A percentile compares a stretch with the other conserved stretches of the same genome.
phyloP scores from a whole-genome alignment of 2,113 vertebrate genomes.

The Poicephalus gulielmi region DNA sequence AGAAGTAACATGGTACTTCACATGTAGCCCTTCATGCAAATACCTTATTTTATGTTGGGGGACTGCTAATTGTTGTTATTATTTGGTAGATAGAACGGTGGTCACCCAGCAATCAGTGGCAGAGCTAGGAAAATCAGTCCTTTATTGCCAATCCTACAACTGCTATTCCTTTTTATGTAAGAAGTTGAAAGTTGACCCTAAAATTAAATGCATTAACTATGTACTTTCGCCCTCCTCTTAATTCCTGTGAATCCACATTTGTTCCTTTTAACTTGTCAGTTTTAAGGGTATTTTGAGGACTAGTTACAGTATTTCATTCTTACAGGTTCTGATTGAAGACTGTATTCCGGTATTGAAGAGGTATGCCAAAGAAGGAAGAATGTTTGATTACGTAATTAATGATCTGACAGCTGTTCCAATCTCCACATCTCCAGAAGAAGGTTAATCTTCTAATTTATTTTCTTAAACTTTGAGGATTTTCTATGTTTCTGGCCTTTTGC shows the following conservation, averaged over 20 bases:
- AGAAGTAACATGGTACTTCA: not conserved
- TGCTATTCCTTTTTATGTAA: not conserved
- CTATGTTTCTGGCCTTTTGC: not conserved
- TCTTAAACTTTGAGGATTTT: not conserved
- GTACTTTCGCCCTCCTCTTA: accelerated
- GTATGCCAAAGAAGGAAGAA: conserved; percentile 92
- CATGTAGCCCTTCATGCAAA: not conserved
- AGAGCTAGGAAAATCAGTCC: not conserved
- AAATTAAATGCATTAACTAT: not conserved
- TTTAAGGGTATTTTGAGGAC: not conserved
- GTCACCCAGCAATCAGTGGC: not conserved
- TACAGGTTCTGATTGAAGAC: conserved; percentile 92
- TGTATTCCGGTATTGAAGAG: conserved; percentile 96
- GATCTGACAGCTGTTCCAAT: conserved; percentile 97
- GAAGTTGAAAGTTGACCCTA: not conserved
- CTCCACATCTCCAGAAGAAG: conserved; percentile 96
- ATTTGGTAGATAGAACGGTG: not conserved
- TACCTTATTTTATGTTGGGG: not conserved
- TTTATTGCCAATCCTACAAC: not conserved
- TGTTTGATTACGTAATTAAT: conserved; percentile 98
- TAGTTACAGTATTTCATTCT: not conserved
- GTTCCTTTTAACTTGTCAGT: not conserved
- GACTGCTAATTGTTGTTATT: not conserved
- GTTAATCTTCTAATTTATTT: conserved; percentile 65
- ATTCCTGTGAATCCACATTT: not conserved